A percentile compares a stretch with the other conserved stretches of the same genome.
Conservation (phyloP, 2,797 vertebrate genomes). For the Galaxias olidus region DNA sequence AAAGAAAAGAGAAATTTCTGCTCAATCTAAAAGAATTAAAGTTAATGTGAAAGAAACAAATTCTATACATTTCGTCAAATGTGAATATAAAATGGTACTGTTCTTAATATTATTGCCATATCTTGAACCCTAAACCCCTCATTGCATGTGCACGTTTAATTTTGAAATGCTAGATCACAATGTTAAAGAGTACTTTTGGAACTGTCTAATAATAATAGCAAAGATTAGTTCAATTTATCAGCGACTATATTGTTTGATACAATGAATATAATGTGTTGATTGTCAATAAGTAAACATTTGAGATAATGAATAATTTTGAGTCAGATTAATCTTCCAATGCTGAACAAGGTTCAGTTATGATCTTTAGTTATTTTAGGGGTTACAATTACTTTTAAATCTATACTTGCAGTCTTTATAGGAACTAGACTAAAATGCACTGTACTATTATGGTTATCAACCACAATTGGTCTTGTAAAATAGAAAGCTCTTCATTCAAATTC, state of each 20-base stretch:
- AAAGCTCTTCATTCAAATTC: slow-evolving; percentile 33
- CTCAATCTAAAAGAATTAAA: slow-evolving; percentile 41
- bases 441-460: slow-evolving; percentile 31
- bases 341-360: slow-evolving; percentile 37
- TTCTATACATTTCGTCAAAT: slow-evolving; percentile 52
- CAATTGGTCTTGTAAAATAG: slow-evolving; percentile 36
- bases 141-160: not conserved
- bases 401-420: slow-evolving; percentile 45
- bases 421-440: slow-evolving; percentile 57
- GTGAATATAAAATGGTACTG: slow-evolving; percentile 37
- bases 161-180: not conserved
- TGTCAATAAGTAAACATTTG: slow-evolving; percentile 62
- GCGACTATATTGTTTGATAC: not conserved
- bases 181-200: slow-evolving; percentile 50
- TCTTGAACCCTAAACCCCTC: slow-evolving; percentile 1
- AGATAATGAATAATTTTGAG: slow-evolving; percentile 17
- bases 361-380: too few relatives aligned
- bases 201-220: slow-evolving; percentile 34
- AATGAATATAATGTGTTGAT: slow-evolving; percentile 56
- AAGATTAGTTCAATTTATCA: slow-evolving; percentile 16
- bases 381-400: too few relatives aligned
- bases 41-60: slow-evolving; percentile 46
- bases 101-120: slow-evolving; percentile 6
- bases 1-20: slow-evolving; percentile 45
- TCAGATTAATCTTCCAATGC: slow-evolving; percentile 16